Percentiles rank a stretch among this genome's conserved stretches.
Evolutionary conservation across 2,888 invertebrate species (phyloP).

Genomic region (Leucophora obtusa): DNA sequence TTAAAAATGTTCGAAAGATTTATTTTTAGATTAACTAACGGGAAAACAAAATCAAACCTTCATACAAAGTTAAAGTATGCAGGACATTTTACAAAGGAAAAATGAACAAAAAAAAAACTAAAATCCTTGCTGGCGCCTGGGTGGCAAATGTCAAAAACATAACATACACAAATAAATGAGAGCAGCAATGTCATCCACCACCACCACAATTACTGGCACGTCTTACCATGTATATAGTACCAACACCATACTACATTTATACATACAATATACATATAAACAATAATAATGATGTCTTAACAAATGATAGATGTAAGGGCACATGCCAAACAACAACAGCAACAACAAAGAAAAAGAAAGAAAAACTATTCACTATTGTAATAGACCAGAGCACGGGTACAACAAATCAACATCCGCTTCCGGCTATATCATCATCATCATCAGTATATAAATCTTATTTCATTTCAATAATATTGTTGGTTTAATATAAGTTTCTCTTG

Average conservation of each 20-base stretch:
- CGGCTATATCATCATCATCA: conserved; percentile 53
- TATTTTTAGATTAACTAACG: conserved; percentile 53
- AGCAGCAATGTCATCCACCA: conserved; percentile 28
- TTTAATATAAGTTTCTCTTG: conserved; percentile 5
- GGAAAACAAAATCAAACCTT: conserved; percentile 35
- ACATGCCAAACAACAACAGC: conserved; percentile 28
- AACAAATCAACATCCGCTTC: conserved; percentile 66
- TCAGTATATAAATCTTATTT: conserved; percentile 34
- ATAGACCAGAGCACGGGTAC: conserved; percentile 19
- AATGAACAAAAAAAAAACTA: conserved; percentile 30
- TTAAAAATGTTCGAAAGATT: conserved; percentile 53
- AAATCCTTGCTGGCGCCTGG: conserved; percentile 61
- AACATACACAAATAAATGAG: conserved; percentile 52
- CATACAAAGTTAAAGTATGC: background rate
- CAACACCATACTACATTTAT: background rate
- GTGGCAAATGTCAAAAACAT: conserved; percentile 65
- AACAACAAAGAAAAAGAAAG: background rate
- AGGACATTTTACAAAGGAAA: conserved; percentile 16
- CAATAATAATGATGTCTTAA: conserved; percentile 61
- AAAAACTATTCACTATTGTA: conserved; percentile 6
- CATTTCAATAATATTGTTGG: conserved; percentile 40
- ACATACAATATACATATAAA: background rate
- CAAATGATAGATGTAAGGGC: conserved; percentile 56
- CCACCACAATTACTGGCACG: conserved; percentile 14
- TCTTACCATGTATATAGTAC: conserved; percentile 10